Percentiles rank a stretch among this genome's conserved stretches.
Evolutionary conservation across 2,888 invertebrate species (phyloP).

Genomic region (Dynastes hyllus): DNA sequence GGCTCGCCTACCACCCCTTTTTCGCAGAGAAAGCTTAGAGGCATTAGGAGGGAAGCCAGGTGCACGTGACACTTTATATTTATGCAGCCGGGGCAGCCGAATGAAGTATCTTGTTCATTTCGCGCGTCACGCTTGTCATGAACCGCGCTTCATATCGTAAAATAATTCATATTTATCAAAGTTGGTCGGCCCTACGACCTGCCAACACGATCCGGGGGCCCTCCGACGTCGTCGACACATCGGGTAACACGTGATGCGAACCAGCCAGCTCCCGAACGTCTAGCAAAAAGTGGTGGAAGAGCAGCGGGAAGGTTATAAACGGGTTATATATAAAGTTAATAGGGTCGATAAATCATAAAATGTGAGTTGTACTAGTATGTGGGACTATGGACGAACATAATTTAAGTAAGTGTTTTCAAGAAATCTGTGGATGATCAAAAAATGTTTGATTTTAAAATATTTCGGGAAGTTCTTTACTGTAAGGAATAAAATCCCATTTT

Average conservation of each 20-base stretch:
- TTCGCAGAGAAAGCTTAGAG: not conserved
- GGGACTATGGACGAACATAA: not conserved
- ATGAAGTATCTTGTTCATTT: constrained; percentile 57
- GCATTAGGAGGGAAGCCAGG: constrained; percentile 9
- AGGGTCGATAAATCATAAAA: constrained; percentile 34
- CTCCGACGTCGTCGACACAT: constrained; percentile 42
- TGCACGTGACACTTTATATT: constrained; percentile 43
- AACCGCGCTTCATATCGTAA: constrained; percentile 51
- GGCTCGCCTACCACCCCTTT: not conserved
- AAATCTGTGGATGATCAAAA: no score
- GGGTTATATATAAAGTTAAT: constrained; percentile 29
- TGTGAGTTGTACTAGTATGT: not conserved
- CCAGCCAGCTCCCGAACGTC: constrained; percentile 50
- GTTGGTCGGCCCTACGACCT: constrained; percentile 29
- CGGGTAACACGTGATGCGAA: constrained; percentile 55
- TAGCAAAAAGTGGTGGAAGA: constrained; percentile 23
- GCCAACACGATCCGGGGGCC: no score
- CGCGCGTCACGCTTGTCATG: constrained; percentile 57
- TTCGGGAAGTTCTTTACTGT: not conserved
- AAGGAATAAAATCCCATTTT: no score
- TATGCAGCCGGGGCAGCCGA: constrained; percentile 50
- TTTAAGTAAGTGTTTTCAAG: no score
- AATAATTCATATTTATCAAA: constrained; percentile 58
- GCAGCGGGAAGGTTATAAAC: not conserved
- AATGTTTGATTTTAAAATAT: not conserved